Base-by-base conservation (phyloP, 2,797 vertebrate genomes). In the Gallinago solitaria region DNA sequence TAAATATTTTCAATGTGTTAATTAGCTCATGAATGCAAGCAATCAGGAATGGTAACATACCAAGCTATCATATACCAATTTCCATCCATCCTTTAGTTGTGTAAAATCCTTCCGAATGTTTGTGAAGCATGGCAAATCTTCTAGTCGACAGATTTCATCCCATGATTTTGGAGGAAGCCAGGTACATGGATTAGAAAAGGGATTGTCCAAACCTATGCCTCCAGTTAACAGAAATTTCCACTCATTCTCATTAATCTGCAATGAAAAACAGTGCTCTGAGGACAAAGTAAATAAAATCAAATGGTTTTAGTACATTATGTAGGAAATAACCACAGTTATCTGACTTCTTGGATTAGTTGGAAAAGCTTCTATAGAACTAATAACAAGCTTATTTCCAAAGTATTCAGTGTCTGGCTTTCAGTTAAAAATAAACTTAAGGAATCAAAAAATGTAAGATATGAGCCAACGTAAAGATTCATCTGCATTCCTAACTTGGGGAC, bases 191-290 rank as follows among this genome's bases (percentile, higher is more conserved):
- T 99, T 99, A 11, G 98, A 53, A 77, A 98, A 93, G 12, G 98
- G 98, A 82, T 99, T 99, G 76, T 99, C 98, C 91, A 99, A 97
- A n/a, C 99, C 98, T 59, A 99, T 98, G 20, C 99, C 98, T 5
- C 99, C 98, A 3, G 98, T 99, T 60, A 99, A 96, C 76, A 99
- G 98, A 97, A 99, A 99, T 60, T 97, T 98, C 99, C 99, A 99
- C 80, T 99, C 98, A 1, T 50, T 70, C 84, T 98, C 98, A 75
- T 99, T 97, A 93, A 99, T 96, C 99, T 99, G 88, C 83, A 92
- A 78, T 30, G 33, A 65, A 65, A 88, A 71, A 33, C 41, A 60
- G 17, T 33, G 23, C 15, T 71, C 32, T 89, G 28, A 70, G 41
- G 43, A 80, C 25, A 64, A 60, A 51, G 43, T 50, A 76, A 71